These are phyloP conservation scores for Galendromus occidentalis DNA, from an alignment of 1,140 invertebrate species.

Conservation along the genomic window DNA sequence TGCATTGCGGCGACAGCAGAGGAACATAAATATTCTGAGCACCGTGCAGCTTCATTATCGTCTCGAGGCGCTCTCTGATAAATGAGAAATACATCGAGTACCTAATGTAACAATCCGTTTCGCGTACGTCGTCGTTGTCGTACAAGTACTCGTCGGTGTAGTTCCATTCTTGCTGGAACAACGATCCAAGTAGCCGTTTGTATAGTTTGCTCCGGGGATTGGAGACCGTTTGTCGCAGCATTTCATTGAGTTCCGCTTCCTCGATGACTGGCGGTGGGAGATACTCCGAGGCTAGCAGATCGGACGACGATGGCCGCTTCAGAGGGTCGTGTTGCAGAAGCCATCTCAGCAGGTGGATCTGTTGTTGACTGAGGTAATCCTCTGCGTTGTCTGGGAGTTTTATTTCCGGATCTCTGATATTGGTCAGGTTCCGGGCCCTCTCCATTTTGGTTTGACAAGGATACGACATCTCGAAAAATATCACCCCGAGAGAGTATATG, in stretches of 20 bases:
- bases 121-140: slow-evolving; percentile 37
- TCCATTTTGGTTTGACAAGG: slow-evolving; percentile 69
- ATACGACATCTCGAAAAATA: slow-evolving; percentile 85
- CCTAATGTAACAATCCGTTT: slow-evolving; percentile 16
- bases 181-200: slow-evolving; percentile 45
- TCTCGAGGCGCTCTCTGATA: slow-evolving; percentile 31
- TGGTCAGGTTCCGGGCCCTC: slow-evolving; percentile 48
- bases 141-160: slow-evolving; percentile 50
- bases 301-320: slow-evolving; percentile 54
- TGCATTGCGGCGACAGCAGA: slow-evolving; percentile 47
- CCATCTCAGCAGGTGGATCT: slow-evolving; percentile 39
- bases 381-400: slow-evolving; percentile 42
- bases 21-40: slow-evolving; percentile 50
- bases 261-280: slow-evolving; percentile 55
- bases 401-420: slow-evolving; percentile 43
- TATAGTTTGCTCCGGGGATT: slow-evolving; percentile 62
- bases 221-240: slow-evolving; percentile 48
- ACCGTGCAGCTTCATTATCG: slow-evolving; percentile 52
- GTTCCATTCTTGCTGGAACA: slow-evolving; percentile 34
- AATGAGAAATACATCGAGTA: slow-evolving; percentile 14
- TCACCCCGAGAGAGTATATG: slow-evolving; percentile 74
- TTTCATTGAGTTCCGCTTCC: slow-evolving; percentile 52
- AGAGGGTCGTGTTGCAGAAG: slow-evolving; percentile 62
- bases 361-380: slow-evolving; percentile 28
- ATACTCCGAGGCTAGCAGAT: slow-evolving; percentile 55